Percentiles rank a stretch among this genome's conserved stretches.
phyloP scores from a whole-genome alignment of 1,140 invertebrate genomes.

The Lasaia peninsularis region DNA sequence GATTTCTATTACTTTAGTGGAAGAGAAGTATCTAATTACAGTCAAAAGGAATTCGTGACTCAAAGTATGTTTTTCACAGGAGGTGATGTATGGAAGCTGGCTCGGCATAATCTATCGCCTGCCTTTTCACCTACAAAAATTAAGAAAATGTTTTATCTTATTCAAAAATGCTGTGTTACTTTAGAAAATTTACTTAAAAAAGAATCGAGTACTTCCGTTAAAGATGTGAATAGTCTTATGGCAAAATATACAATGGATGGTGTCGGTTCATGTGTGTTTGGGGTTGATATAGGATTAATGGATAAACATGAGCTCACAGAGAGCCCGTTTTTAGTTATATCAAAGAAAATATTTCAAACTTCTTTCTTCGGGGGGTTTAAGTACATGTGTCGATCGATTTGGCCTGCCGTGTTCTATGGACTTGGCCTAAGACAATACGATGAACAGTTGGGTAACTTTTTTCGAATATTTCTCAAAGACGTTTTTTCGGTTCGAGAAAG shows the following conservation, averaged over 20 bases:
- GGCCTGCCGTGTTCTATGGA: slow-evolving; percentile 27
- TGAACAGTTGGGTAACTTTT: slow-evolving; percentile 14
- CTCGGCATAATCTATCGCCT: slow-evolving; percentile 77
- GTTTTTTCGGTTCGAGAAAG: slow-evolving; percentile 21
- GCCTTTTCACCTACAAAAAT: slow-evolving; percentile 79
- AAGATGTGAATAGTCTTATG: slow-evolving; percentile 60
- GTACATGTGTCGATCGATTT: slow-evolving; percentile 17
- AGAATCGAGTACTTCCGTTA: slow-evolving; percentile 13
- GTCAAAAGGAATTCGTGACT: slow-evolving; percentile 43
- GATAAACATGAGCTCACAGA: slow-evolving; percentile 20
- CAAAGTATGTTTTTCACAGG: slow-evolving; percentile 45
- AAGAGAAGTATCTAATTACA: slow-evolving; percentile 61
- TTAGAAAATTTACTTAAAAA: slow-evolving; percentile 43
- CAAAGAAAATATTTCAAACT: slow-evolving; percentile 6
- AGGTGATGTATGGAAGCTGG: slow-evolving; percentile 72
- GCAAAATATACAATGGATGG: slow-evolving; percentile 76
- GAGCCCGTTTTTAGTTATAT: slow-evolving; percentile 14
- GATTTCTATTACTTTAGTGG: slow-evolving; percentile 73
- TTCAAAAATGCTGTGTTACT: slow-evolving; percentile 52
- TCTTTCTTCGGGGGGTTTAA: slow-evolving; percentile 1
- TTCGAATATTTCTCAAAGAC: slow-evolving; percentile 18
- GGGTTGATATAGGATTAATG: slow-evolving; percentile 74
- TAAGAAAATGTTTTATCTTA: slow-evolving; percentile 75
- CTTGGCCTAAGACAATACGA: slow-evolving; percentile 20
- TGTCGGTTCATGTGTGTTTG: slow-evolving; percentile 77